phyloP scores from a whole-genome alignment of 1,140 invertebrate species.

The Triops longicaudatus region DNA sequence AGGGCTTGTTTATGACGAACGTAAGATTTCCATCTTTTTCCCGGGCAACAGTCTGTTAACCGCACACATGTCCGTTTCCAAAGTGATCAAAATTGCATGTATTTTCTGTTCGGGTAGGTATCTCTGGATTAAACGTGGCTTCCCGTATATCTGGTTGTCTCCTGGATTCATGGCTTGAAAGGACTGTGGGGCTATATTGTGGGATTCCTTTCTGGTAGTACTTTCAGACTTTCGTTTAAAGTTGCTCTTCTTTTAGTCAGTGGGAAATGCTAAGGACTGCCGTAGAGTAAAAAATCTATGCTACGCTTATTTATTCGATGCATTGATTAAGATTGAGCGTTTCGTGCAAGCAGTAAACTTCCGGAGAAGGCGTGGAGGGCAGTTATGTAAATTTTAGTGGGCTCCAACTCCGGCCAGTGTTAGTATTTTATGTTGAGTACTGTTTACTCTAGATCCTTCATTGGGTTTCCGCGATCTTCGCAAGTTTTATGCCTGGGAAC shows the following conservation, averaged over 20 bases:
- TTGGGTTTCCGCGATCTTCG: neutral
- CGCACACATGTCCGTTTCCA: neutral
- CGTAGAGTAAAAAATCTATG: neutral
- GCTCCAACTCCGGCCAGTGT: neutral
- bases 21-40: neutral
- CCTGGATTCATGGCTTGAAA: no score
- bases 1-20: no score
- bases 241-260: neutral
- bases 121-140: neutral
- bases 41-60: neutral
- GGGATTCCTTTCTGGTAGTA: no score
- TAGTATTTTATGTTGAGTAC: neutral
- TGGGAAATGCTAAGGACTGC: neutral
- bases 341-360: neutral
- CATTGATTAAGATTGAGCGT: neutral
- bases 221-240: neutral
- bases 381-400: constrained; percentile 9
- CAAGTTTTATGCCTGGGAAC: neutral
- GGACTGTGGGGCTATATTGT: no score
- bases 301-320: neutral
- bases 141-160: neutral
- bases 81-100: constrained; percentile 1
- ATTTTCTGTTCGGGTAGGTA: neutral
- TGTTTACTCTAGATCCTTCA: neutral
- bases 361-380: neutral